phyloP scores from a whole-genome alignment of 2,888 invertebrate genomes.

The Acanthosepion lycidas region DNA sequence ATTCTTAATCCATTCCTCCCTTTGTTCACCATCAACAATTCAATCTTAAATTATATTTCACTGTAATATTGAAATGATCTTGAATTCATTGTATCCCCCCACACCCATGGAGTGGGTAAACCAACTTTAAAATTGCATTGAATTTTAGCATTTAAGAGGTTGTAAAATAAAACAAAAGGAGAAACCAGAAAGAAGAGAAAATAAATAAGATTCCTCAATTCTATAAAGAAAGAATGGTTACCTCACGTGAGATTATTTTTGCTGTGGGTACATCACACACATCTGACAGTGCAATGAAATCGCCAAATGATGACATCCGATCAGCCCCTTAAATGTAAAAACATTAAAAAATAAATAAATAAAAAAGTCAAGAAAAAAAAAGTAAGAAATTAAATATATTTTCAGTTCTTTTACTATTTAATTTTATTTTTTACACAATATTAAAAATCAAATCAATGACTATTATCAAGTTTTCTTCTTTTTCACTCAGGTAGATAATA shows the following conservation, averaged over 20 bases:
- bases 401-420: no score
- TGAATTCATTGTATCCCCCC: no score
- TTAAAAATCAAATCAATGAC: no score
- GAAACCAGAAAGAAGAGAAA: no score
- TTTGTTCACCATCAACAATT: no score
- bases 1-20: no score
- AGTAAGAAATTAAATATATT: not conserved
- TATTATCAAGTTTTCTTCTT: not conserved
- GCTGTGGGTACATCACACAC: slow-evolving; percentile 92
- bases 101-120: no score
- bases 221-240: slow-evolving; percentile 60
- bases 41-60: no score
- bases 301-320: slow-evolving; percentile 99
- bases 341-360: not conserved
- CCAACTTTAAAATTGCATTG: no score
- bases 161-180: not conserved
- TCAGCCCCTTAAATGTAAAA: slow-evolving; percentile 82
- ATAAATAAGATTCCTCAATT: not conserved
- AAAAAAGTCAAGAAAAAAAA: slow-evolving; percentile 1
- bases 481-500: not conserved
- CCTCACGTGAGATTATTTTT: slow-evolving; percentile 86
- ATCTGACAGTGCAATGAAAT: slow-evolving; percentile 95
- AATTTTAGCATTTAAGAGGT: not conserved
- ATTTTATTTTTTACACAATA: no score
- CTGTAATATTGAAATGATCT: no score